Percentiles rank a stretch among this genome's conserved stretches.
These are phyloP conservation scores for Lucilia cuprina DNA, from an alignment of 1,140 invertebrate genomes.

Conservation along the genomic window DNA sequence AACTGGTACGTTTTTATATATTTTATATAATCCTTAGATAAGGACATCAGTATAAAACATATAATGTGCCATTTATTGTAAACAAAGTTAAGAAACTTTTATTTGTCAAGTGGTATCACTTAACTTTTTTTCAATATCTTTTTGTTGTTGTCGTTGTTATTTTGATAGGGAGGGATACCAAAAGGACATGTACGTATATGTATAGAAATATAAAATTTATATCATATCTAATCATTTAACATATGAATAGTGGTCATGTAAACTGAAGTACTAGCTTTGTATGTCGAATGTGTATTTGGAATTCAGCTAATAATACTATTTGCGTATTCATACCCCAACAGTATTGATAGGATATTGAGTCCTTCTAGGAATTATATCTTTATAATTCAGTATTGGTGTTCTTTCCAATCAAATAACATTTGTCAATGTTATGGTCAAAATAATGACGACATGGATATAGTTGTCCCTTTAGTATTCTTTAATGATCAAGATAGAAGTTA, in stretches of 20 bases:
- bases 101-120: constrained; percentile 28
- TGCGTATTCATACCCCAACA: not conserved
- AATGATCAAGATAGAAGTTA: no score
- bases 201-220: not conserved
- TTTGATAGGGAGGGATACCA: not conserved
- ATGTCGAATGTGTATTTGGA: no score
- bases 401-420: no score
- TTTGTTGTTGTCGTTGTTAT: not conserved
- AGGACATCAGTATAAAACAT: not conserved
- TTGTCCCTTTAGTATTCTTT: no score
- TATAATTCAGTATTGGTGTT: no score
- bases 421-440: no score
- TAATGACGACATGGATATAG: no score
- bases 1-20: not conserved
- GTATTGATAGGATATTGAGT: no score
- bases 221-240: not conserved
- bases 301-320: not conserved
- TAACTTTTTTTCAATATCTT: not conserved
- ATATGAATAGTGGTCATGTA: constrained; percentile 12
- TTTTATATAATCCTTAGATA: not conserved
- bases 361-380: no score
- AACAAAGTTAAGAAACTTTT: constrained; percentile 28
- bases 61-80: not conserved
- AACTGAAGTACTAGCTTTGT: not conserved
- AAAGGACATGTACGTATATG: not conserved